A percentile compares a stretch with the other conserved stretches of the same genome.
These are phyloP conservation scores for Cuniculus paca DNA, from an alignment of 2,797 vertebrate genomes.

Conservation along the genomic window DNA sequence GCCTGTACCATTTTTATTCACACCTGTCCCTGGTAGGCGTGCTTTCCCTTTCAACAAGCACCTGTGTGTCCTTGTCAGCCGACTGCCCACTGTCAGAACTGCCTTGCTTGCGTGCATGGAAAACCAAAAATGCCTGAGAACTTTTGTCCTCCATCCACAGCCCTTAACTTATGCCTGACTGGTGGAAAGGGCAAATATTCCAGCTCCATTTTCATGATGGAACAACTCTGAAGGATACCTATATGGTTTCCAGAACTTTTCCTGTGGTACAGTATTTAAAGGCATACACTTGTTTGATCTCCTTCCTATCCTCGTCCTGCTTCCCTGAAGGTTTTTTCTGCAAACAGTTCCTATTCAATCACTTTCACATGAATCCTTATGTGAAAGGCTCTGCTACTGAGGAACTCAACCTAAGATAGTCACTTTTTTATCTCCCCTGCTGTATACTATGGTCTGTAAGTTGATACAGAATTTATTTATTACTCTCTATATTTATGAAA, in stretches of 20 bases:
- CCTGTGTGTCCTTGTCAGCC: constrained; percentile 5
- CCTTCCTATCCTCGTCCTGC: background rate
- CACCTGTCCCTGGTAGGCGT: background rate
- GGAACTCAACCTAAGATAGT: background rate
- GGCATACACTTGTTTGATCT: background rate
- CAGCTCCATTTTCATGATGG: background rate
- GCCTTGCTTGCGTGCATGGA: background rate
- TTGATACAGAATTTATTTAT: constrained; percentile 12
- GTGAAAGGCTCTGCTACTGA: constrained; percentile 1
- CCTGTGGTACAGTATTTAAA: background rate
- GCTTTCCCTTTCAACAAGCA: constrained; percentile 28
- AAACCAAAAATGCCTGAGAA: constrained; percentile 22
- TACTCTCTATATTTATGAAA: constrained; percentile 31
- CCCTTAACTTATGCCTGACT: background rate
- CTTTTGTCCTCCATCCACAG: background rate
- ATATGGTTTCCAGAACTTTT: constrained; percentile 29
- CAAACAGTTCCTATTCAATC: constrained; percentile 46
- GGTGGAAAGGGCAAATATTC: constrained; percentile 9
- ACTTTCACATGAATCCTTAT: constrained; percentile 30
- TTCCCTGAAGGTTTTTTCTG: constrained; percentile 22
- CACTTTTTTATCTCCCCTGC: background rate
- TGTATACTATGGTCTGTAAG: background rate
- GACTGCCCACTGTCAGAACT: constrained; percentile 24
- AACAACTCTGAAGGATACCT: constrained; percentile 10
- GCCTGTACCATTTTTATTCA: constrained; percentile 25